Conservation (phyloP, 2,113 vertebrate genomes). For the Osmerus eperlanus region DNA sequence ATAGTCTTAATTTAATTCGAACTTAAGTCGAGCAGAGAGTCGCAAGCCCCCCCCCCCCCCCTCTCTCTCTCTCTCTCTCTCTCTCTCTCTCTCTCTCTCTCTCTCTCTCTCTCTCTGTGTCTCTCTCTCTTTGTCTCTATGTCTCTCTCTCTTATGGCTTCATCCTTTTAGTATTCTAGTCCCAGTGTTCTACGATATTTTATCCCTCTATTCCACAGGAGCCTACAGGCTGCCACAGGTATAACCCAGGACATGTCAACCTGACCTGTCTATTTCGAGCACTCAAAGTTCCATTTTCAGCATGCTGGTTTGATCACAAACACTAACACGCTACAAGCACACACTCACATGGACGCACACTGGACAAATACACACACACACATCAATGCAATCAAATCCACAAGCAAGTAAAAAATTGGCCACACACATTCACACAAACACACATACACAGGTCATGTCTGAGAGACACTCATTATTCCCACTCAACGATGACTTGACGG, state of each 20-base stretch:
- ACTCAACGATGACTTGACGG: no score
- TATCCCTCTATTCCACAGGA: not conserved
- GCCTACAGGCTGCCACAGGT: slow-evolving; percentile 33
- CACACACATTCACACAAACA: no score
- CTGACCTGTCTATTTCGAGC: slow-evolving; percentile 32
- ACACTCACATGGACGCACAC: not conserved
- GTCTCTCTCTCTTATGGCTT: no score
- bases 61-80: no score
- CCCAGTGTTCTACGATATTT: not conserved
- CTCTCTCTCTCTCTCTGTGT: no score
- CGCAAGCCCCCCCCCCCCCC: not conserved
- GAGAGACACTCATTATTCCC: no score
- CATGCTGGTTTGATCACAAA: not conserved
- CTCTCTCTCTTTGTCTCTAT: no score
- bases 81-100: no score
- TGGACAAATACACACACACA: not conserved
- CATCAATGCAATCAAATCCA: not conserved
- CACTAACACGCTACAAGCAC: not conserved
- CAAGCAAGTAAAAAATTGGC: no score
- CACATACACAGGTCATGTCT: no score
- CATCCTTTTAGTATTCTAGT: no score
- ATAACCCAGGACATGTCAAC: slow-evolving; percentile 27
- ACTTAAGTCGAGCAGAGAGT: slow-evolving; percentile 66
- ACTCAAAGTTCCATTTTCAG: slow-evolving; percentile 22
- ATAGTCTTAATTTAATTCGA: slow-evolving; percentile 69